Conservation (phyloP, 2,888 invertebrate genomes). For the Plutella xylostella region DNA sequence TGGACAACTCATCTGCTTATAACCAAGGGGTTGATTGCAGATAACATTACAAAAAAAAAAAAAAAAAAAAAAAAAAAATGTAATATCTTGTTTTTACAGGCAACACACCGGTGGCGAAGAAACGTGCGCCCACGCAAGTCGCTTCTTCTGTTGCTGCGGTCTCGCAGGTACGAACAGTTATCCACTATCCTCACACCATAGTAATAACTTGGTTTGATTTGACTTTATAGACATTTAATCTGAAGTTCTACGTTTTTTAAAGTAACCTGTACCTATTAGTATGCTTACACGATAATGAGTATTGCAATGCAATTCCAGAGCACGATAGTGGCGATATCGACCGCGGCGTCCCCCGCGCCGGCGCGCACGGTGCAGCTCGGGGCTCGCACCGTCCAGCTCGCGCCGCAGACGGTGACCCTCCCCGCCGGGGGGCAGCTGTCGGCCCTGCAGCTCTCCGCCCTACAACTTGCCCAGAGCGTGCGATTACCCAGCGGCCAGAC, state of each 20-base stretch:
- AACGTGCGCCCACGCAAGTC: slow-evolving; percentile 8
- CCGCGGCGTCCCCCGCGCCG: slow-evolving; percentile 29
- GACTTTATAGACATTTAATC: too few species aligned
- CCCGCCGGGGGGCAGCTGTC: slow-evolving; percentile 28
- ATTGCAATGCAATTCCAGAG: slow-evolving; percentile 35
- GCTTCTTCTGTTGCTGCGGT: slow-evolving; percentile 5
- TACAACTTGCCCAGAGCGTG: slow-evolving; percentile 32
- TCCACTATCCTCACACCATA: too few species aligned
- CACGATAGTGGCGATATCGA: slow-evolving; percentile 29
- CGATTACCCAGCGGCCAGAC: slow-evolving; percentile 54
- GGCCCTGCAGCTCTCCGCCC: slow-evolving; percentile 32
- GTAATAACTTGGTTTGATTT: too few species aligned
- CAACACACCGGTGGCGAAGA: slow-evolving; percentile 9
- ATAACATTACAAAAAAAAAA: not conserved
- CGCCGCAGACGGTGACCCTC: slow-evolving; percentile 41
- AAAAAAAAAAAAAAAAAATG: too few species aligned
- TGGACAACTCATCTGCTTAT: not conserved
- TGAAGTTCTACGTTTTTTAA: too few species aligned
- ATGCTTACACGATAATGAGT: too few species aligned
- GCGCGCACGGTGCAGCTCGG: slow-evolving; percentile 48
- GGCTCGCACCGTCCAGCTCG: slow-evolving; percentile 48
- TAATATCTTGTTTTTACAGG: not conserved
- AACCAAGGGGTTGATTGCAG: not conserved
- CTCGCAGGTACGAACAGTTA: not conserved
- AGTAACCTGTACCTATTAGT: too few species aligned